Evolutionary conservation across 1,140 invertebrate species (phyloP).

Genomic region (Drosophila willistoni): DNA sequence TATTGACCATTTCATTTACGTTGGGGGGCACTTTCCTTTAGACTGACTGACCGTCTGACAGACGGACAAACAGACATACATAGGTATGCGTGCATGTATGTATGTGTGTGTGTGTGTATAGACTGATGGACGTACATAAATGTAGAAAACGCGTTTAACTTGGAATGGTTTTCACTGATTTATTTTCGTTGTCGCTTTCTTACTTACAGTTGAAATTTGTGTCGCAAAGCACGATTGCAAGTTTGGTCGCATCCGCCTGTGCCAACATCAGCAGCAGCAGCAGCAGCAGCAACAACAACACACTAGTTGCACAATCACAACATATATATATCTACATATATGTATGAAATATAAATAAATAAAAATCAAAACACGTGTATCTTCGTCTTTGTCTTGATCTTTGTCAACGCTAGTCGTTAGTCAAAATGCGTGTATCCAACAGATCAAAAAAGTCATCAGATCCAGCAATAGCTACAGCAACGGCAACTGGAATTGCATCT

Average conservation of each 20-base stretch:
- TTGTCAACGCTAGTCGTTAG: conserved; percentile 53
- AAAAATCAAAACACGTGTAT: conserved; percentile 37
- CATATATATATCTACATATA: not conserved
- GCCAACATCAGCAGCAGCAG: conserved; percentile 16
- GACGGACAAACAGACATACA: not conserved
- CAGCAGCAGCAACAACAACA: not conserved
- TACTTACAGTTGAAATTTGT: conserved; percentile 78
- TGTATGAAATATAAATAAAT: conserved; percentile 19
- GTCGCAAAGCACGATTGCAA: conserved; percentile 61
- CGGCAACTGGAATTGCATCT: conserved; percentile 56
- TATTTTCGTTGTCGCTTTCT: conserved; percentile 63
- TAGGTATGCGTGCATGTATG: too few relatives aligned
- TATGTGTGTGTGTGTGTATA: not conserved
- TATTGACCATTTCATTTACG: conserved; percentile 71
- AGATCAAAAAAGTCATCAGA: conserved; percentile 66
- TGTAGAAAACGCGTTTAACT: conserved; percentile 56
- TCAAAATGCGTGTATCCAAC: conserved; percentile 73
- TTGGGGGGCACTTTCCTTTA: conserved; percentile 67
- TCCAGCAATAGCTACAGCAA: conserved; percentile 14
- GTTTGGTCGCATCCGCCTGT: conserved; percentile 65
- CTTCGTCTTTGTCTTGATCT: conserved; percentile 40
- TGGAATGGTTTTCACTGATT: conserved; percentile 68
- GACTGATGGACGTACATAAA: not conserved
- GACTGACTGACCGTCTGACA: too few relatives aligned
- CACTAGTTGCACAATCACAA: conserved; percentile 66